Conservation (phyloP, 2,113 vertebrate species). For the Myodes glareolus region DNA sequence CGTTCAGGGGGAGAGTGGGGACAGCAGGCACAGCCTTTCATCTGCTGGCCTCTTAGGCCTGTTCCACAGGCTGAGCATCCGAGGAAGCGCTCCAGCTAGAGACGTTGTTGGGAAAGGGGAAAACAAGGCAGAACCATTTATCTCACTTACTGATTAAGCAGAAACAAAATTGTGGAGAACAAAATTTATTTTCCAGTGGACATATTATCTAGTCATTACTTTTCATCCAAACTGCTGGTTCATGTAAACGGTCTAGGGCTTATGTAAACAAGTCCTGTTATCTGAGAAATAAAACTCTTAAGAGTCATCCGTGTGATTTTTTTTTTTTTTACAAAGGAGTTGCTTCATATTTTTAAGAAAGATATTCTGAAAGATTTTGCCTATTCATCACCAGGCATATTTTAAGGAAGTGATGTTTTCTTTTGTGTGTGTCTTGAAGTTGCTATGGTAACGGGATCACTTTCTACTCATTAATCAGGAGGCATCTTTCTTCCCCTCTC, state of each 20-base stretch:
- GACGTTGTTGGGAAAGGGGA: neutral
- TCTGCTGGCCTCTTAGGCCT: constrained; percentile 30
- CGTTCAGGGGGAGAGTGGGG: neutral
- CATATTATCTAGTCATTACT: constrained; percentile 62
- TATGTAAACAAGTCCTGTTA: constrained; percentile 65
- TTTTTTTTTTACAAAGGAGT: constrained; percentile 3
- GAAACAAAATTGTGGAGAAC: constrained; percentile 69
- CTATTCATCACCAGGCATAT: constrained; percentile 75
- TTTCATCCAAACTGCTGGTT: constrained; percentile 67
- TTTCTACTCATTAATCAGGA: constrained; percentile 79
- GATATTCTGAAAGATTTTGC: constrained; percentile 75
- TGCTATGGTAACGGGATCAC: constrained; percentile 68
- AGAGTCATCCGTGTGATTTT: constrained; percentile 61
- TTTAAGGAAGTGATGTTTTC: constrained; percentile 81
- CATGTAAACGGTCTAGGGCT: constrained; percentile 48
- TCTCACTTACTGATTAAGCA: constrained; percentile 65
- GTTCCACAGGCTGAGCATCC: constrained; percentile 11
- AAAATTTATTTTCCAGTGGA: constrained; percentile 57
- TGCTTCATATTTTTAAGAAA: constrained; percentile 74
- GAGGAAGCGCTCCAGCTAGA: constrained; percentile 53
- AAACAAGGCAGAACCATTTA: constrained; percentile 54
- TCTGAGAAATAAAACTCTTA: constrained; percentile 31
- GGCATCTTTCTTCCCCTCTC: constrained; percentile 1
- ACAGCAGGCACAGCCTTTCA: neutral
- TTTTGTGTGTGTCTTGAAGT: constrained; percentile 77